Conservation (phyloP, 1,140 invertebrate genomes). For the Pentalonia nigronervosa region DNA sequence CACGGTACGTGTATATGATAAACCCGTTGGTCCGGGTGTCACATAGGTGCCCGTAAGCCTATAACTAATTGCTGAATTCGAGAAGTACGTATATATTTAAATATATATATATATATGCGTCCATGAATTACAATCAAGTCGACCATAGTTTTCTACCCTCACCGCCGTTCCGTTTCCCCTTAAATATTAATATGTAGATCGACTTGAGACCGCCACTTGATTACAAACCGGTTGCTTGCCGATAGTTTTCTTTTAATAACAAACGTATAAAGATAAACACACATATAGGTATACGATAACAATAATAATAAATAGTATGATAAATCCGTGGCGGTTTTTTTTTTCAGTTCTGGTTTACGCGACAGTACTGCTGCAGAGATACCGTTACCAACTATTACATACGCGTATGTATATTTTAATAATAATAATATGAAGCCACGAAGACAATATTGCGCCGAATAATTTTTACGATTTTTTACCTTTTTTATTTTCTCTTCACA, state of each 20-base stretch:
- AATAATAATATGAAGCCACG: no score
- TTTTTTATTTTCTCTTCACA: not conserved
- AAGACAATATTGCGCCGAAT: no score
- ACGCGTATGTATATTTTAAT: no score
- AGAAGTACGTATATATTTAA: not conserved
- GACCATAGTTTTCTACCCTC: constrained; percentile 19
- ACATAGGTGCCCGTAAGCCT: constrained; percentile 1
- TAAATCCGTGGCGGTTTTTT: not conserved
- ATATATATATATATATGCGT: not conserved
- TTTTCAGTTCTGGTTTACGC: not conserved
- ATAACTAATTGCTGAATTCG: constrained; percentile 48
- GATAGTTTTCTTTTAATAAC: constrained; percentile 10
- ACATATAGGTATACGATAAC: not conserved
- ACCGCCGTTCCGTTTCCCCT: not conserved
- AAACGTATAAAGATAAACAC: not conserved
- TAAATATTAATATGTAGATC: constrained; percentile 24
- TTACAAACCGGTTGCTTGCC: constrained; percentile 39
- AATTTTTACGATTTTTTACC: not conserved
- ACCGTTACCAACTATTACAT: not conserved
- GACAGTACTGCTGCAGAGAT: not conserved
- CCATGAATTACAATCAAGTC: constrained; percentile 49
- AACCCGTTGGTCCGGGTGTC: constrained; percentile 36
- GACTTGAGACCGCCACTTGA: constrained; percentile 18
- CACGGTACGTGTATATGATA: not conserved
- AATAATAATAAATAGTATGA: not conserved